phyloP scores from a whole-genome alignment of 2,113 vertebrate genomes.

The Sprattus sprattus region DNA sequence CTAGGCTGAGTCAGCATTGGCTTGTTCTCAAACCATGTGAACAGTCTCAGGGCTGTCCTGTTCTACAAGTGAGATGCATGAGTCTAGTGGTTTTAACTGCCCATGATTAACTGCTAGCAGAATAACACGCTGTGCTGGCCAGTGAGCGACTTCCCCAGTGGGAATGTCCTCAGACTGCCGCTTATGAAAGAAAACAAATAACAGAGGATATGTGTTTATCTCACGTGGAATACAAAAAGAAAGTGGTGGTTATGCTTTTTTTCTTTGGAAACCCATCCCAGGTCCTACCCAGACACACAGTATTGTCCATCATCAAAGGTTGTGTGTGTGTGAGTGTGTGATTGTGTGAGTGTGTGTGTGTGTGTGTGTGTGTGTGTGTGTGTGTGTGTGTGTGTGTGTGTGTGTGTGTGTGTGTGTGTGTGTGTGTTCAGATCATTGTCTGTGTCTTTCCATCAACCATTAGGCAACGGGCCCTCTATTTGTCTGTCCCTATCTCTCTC shows the following conservation, averaged over 20 bases:
- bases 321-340: slow-evolving; percentile 37
- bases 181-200: not conserved
- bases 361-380: slow-evolving; percentile 37
- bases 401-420: slow-evolving; percentile 13
- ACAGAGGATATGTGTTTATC: not conserved
- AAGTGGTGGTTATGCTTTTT: not conserved
- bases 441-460: not conserved
- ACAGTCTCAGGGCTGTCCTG: not conserved
- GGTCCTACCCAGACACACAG: not conserved
- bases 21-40: not conserved
- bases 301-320: slow-evolving; percentile 28
- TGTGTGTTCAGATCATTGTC: not conserved
- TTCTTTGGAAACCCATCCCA: not conserved
- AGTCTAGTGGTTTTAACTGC: no score
- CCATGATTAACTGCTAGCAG: not conserved
- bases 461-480: not conserved
- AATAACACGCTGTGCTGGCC: not conserved
- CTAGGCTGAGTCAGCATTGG: not conserved
- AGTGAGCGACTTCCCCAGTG: not conserved
- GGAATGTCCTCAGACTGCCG: not conserved
- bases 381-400: slow-evolving; percentile 1
- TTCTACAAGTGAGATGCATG: not conserved
- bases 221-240: not conserved
- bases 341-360: slow-evolving; percentile 41
- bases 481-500: slow-evolving; percentile 17